Evolutionary conservation across 2,888 invertebrate genomes (phyloP), one percentile per base, ranked within the genome.

Genomic region (Zhengitettix transpicula): DNA sequence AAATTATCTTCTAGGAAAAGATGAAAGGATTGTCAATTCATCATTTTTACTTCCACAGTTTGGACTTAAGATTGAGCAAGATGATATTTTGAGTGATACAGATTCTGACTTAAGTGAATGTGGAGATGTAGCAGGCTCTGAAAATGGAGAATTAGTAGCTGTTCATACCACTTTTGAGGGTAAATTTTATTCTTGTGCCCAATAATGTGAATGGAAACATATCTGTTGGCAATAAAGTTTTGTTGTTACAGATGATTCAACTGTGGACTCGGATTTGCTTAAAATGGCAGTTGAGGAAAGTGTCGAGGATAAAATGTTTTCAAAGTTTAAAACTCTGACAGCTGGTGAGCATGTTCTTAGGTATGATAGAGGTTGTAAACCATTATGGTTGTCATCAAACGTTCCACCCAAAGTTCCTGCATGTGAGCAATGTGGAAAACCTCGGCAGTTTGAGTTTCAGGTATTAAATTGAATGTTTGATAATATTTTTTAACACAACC

Each of bases 301-400:
- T 14, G 78, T 80, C 52, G 83, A 84, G 64, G 96, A 97, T 70
- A 84, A 86, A 74, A 74, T 76, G 15, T 96, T 94, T 71, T 76
- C 78, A 52, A 81, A 82, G 67, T 97, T 97, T 70, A 84, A 82
- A 64, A 81, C 85, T 68, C 78, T 80, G 62, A 78, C 89, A 40
- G 75, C 78, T 11, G 89, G 91, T 1, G 85, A 89, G 52, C 96
- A 98, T 79, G 84, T 86, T 59, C 67, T 89, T 55, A 78, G 95
- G 58, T 95, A 94, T 72, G 79, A 88, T 52, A 80, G 84, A 68
- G 84, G 82, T 51, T 92, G 91, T 1, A 68, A 72, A 47, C 90
- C 94, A 14, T 74, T 98, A n/a, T 91, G 89, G 84, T 89, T 95
- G 59, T 85, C 94, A 40, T 75, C 77, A 55, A 74, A 78, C 60